Evolutionary conservation across 2,888 invertebrate genomes (phyloP), one percentile per base, ranked within the genome.

Genomic region (Mamestra brassicae): DNA sequence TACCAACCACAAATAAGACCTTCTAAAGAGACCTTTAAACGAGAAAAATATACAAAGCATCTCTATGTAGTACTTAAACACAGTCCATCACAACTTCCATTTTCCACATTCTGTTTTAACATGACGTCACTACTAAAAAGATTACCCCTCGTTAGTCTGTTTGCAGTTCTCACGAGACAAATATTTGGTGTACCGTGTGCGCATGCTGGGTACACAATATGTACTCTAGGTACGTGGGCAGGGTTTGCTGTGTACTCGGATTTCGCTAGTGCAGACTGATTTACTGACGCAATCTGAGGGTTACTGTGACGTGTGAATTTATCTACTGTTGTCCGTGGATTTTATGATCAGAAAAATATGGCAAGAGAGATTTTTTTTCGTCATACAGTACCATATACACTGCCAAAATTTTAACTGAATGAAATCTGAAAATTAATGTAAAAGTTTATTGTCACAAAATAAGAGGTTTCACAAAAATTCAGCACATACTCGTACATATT

Each of bases 81-180:
- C 47, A 47, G 47, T 47, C 42, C 13, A 6, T 15, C 6, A 4
- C n/a, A 4, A 7, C 11, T 36, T 2, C 7, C 17, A 62, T 1
- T 13, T 50, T 36, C 11, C 11, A 70, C 36, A 62, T 79, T 79
- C 64, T 72, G 36, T 45, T n/a, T n/a, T 3, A 34, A 50, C 17
- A 55, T 83, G 69, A 38, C 66, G 62, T 66, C 66, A 75, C 62
- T 65, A 57, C 64, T 78, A 84, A 79, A 26, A 78, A 80, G 73
- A 86, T 86, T 87, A 85, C 73, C 62, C 65, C 45, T 61, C 36
- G 74, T 79, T 64, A 71, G 71, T 74, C 54, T 86, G 77, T 87
- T 87, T 87, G 84, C 61, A 50, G 58, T 87, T 87, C 84, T 75
- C 85, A 87, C 79, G 78, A 76, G 74, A 74, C 71, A 82, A 86